Evolutionary conservation across 2,888 invertebrate species (phyloP).

Genomic region (Empis livida): DNA sequence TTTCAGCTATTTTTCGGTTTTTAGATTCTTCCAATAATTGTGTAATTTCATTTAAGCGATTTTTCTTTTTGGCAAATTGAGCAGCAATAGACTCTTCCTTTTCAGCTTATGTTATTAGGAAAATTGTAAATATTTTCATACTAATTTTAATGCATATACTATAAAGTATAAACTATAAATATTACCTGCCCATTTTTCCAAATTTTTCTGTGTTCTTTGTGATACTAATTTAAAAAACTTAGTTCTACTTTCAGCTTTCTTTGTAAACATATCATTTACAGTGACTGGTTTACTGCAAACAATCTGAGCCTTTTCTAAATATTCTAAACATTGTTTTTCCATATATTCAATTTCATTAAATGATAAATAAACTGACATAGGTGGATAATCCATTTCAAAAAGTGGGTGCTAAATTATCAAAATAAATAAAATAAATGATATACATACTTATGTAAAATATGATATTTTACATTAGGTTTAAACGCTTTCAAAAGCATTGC

Average conservation of each 20-base stretch:
- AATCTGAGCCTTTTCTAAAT: constrained; percentile 17
- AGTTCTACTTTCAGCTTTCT: constrained; percentile 37
- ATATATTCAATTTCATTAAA: constrained; percentile 22
- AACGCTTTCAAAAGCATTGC: constrained; percentile 56
- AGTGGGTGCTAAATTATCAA: constrained; percentile 23
- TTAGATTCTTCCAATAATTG: constrained; percentile 21
- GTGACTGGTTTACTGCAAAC: constrained; percentile 41
- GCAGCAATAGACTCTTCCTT: constrained; percentile 18
- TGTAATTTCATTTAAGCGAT: constrained; percentile 21
- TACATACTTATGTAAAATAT: too few species aligned
- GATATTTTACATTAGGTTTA: constrained; percentile 54
- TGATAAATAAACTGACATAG: constrained; percentile 27
- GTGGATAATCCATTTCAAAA: constrained; percentile 25
- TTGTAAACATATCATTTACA: constrained; percentile 39
- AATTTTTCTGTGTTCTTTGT: constrained; percentile 25
- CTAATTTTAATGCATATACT: too few species aligned
- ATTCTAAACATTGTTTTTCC: constrained; percentile 17
- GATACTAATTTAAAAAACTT: constrained; percentile 42
- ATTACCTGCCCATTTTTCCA: constrained; percentile 24
- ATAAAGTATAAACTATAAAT: too few species aligned
- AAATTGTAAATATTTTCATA: too few species aligned
- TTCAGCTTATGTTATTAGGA: too few species aligned
- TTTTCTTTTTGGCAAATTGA: constrained; percentile 20
- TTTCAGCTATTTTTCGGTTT: constrained; percentile 24
- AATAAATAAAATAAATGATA: too few species aligned